A percentile compares a stretch with the other conserved stretches of the same genome.
Evolutionary conservation across 2,797 vertebrate genomes (phyloP).

Genomic region (Myotis daubentonii): DNA sequence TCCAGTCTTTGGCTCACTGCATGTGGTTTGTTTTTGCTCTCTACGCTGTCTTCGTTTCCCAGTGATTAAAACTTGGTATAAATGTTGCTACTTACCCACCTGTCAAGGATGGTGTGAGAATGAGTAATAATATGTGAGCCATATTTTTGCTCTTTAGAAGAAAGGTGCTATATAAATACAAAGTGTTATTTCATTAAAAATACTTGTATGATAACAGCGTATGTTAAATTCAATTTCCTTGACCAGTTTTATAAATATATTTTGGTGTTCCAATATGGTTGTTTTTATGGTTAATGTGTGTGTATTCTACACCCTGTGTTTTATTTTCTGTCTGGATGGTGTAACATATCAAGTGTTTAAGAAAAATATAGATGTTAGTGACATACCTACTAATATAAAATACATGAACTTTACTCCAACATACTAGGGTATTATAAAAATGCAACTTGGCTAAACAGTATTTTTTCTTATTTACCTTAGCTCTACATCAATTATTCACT

Average conservation of each 20-base stretch:
- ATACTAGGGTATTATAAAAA: not conserved
- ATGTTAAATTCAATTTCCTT: conserved; percentile 79
- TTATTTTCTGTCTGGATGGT: conserved; percentile 70
- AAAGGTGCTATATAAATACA: conserved; percentile 81
- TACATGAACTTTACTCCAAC: not conserved
- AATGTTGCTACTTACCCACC: conserved; percentile 79
- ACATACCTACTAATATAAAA: not conserved
- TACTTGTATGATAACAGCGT: conserved; percentile 79
- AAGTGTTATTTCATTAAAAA: conserved; percentile 81
- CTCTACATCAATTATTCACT: not conserved
- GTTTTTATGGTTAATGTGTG: conserved; percentile 74
- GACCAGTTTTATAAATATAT: conserved; percentile 80
- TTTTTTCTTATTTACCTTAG: not conserved
- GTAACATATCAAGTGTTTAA: conserved; percentile 59
- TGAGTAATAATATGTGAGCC: conserved; percentile 77
- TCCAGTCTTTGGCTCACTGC: conserved; percentile 30
- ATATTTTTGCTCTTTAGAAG: conserved; percentile 80
- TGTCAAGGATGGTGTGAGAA: conserved; percentile 79
- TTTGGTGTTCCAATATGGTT: conserved; percentile 80
- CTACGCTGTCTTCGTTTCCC: conserved; percentile 52
- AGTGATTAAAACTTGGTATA: conserved; percentile 64
- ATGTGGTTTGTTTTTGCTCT: conserved; percentile 50
- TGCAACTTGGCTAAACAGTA: not conserved
- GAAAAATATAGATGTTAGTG: conserved; percentile 58
- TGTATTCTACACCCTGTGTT: conserved; percentile 65